Conservation (phyloP, 2,797 vertebrate genomes). For the Chloroceryle inda region DNA sequence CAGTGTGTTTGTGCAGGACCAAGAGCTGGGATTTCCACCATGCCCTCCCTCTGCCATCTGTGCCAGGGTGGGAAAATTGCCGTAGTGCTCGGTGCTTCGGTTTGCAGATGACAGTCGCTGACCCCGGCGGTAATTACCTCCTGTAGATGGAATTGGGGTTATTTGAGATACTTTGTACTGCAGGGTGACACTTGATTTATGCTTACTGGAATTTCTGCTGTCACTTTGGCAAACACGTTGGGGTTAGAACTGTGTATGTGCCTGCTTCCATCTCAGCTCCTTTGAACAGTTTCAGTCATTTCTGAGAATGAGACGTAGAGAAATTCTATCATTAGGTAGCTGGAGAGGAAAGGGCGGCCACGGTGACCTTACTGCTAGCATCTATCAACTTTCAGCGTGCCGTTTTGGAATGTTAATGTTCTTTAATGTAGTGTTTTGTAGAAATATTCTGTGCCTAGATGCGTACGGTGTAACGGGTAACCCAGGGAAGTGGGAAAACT, state of each 20-base stretch:
- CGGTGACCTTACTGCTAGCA: neutral
- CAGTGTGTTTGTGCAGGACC: neutral
- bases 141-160: neutral
- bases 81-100: neutral
- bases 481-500: neutral
- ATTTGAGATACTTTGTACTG: neutral
- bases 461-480: neutral
- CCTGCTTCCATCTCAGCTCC: neutral
- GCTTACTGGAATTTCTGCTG: neutral
- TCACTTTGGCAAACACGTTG: neutral
- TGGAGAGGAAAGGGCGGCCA: neutral
- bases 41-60: neutral
- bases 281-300: neutral
- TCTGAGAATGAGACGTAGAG: neutral
- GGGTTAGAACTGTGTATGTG: neutral
- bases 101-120: neutral
- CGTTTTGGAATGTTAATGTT: neutral
- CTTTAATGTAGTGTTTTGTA: neutral
- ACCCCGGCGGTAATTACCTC: neutral
- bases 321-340: neutral
- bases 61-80: neutral
- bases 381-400: neutral
- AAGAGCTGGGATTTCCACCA: neutral
- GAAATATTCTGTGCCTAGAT: neutral
- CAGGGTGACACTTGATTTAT: neutral